These are phyloP conservation scores for Ganaspis brasiliensis DNA, from an alignment of 2,888 invertebrate genomes.

Conservation along the genomic window DNA sequence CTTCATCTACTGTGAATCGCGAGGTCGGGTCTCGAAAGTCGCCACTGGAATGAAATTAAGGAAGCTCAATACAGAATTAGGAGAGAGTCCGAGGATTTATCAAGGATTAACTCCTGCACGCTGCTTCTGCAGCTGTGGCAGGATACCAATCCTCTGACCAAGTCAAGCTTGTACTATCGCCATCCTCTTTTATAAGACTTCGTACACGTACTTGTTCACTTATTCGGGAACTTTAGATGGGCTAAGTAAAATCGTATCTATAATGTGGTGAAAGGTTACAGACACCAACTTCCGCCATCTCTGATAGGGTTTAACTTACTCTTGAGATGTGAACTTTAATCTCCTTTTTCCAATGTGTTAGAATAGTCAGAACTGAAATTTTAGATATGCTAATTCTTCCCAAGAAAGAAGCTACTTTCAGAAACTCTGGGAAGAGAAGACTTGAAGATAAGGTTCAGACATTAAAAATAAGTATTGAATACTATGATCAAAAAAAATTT, in stretches of 20 bases:
- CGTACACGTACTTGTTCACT: conserved; percentile 47
- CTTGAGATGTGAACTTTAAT: conserved; percentile 26
- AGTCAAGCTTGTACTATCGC: conserved; percentile 66
- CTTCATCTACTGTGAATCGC: conserved; percentile 27
- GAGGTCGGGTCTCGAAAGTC: conserved; percentile 59
- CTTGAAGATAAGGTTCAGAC: background rate
- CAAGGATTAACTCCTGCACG: conserved; percentile 76
- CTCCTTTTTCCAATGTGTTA: conserved; percentile 33
- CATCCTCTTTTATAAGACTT: conserved; percentile 69
- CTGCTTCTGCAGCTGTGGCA: conserved; percentile 53
- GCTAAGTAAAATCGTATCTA: conserved; percentile 68
- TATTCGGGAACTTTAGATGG: conserved; percentile 65
- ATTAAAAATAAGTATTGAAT: background rate
- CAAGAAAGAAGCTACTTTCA: background rate
- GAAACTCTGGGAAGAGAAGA: background rate
- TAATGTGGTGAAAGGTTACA: conserved; percentile 21
- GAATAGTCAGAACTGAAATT: background rate
- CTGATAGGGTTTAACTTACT: conserved; percentile 34
- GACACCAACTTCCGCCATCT: conserved; percentile 25
- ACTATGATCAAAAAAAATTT: background rate
- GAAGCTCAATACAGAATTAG: conserved; percentile 77
- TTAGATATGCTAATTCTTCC: conserved; percentile 13
- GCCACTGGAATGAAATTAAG: conserved; percentile 75
- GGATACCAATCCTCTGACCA: conserved; percentile 47
- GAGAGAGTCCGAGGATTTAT: conserved; percentile 76